These are phyloP conservation scores for Henricia sp. DNA, from an alignment of 53 echinoderm and acorn worm genomes.

Conservation along the genomic window DNA sequence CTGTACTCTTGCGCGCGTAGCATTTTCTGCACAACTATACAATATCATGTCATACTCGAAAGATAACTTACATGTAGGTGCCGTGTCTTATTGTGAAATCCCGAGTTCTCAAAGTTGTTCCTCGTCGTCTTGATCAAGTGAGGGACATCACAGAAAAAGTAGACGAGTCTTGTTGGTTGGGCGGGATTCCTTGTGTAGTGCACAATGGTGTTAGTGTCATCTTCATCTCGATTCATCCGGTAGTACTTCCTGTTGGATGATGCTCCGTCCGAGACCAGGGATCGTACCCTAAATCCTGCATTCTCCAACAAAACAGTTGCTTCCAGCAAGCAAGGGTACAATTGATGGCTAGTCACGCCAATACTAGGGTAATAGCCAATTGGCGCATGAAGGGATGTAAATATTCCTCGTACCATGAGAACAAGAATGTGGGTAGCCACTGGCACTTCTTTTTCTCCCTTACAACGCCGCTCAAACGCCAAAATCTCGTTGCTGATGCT, in stretches of 20 bases:
- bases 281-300: neutral
- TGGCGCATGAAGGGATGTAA: constrained; percentile 21
- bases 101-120: constrained; percentile 51
- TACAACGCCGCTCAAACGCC: constrained; percentile 32
- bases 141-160: constrained; percentile 64
- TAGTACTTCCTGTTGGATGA: neutral
- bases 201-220: neutral
- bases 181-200: neutral
- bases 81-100: constrained; percentile 27
- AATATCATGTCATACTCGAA: no score
- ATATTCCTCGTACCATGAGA: constrained; percentile 48
- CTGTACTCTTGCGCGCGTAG: no score
- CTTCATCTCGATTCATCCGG: constrained; percentile 4
- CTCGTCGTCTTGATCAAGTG: constrained; percentile 47
- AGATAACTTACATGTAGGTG: neutral
- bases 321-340: neutral
- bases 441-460: neutral
- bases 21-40: no score
- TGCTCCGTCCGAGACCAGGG: neutral
- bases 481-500: constrained; percentile 28
- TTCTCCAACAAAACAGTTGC: neutral
- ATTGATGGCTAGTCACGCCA: neutral
- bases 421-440: constrained; percentile 61
- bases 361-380: constrained; percentile 41
- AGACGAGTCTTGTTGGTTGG: constrained; percentile 25